Base-by-base conservation (phyloP, 2,797 vertebrate species). In the Sebastes aleutianus region DNA sequence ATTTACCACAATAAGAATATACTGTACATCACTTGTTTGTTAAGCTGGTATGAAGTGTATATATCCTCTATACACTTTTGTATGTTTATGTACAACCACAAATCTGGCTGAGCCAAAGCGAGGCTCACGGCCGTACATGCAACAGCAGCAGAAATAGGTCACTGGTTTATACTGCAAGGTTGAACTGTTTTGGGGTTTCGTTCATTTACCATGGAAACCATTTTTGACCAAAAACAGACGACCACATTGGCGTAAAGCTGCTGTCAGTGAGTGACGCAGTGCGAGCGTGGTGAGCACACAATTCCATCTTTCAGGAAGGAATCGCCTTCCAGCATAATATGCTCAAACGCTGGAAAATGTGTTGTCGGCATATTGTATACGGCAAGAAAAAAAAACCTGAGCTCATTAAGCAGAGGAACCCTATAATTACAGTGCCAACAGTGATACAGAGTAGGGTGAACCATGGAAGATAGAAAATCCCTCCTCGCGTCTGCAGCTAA, bases 281-380 rank as follows among this genome's bases (percentile, higher is more conserved):
- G 74, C 34, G 26, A 93, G 76, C 77, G 87, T 73, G 86, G 87
- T 89, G 82, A 92, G 90, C 87, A 84, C 69, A 84, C 85, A 85
- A 70, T 91, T 95, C 91, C 88, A 78, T 84, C 73, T 83, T 85
- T 89, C 68, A 88, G 85, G 82, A 89, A 84, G 93, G 74, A 88
- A 87, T 83, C 9, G 54, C 84, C 76, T 43, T 91, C 79, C 84
- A 88, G 78, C 80, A 59, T 54, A 10, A 22, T 79, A 27, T 31
- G 70, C 84, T 88, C 29, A 50, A 90, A 87, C 86, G 53, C 73
- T 93, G 92, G 91, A 95, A 94, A 94, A 92, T 93, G 84, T 93
- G 88, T 87, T 89, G 88, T 91, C 76, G 61, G 75, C 88, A 91
- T 85, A 89, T 87, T 83, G 80, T 88, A 86, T 77, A 81, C 54